phyloP scores from a whole-genome alignment of 2,888 invertebrate genomes.

The Aromia moschata region DNA sequence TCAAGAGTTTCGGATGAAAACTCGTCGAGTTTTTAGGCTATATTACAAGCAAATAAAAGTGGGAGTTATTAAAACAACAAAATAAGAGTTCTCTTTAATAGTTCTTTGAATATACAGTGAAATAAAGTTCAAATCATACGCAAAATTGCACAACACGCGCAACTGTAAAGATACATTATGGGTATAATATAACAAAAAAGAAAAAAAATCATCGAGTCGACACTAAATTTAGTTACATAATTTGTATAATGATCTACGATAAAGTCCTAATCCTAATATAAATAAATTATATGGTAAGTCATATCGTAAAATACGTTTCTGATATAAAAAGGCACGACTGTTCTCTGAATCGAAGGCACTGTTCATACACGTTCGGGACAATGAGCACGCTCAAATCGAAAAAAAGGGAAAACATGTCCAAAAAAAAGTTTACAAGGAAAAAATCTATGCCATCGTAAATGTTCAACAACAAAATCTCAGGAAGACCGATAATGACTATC shows the following conservation, averaged over 20 bases:
- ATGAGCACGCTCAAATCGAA: neutral
- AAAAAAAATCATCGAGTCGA: neutral
- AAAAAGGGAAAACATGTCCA: neutral
- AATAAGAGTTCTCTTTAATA: conserved; percentile 4
- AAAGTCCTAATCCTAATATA: conserved; percentile 16
- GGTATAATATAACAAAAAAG: conserved; percentile 4
- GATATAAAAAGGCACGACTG: conserved; percentile 18
- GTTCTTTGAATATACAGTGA: conserved; percentile 8
- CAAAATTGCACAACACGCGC: conserved; percentile 9
- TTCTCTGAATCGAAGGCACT: conserved; percentile 13
- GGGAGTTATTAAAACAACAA: neutral
- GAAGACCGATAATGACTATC: neutral
- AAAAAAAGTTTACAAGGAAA: neutral
- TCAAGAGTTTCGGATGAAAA: no score
- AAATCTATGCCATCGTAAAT: no score
- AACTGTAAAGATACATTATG: neutral
- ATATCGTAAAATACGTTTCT: conserved; percentile 13
- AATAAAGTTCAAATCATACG: neutral
- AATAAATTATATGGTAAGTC: conserved; percentile 23
- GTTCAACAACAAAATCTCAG: neutral
- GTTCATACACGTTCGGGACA: no score
- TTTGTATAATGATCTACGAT: conserved; percentile 1
- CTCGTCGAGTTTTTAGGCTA: no score
- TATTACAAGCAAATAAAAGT: no score
- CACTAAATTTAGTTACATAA: conserved; percentile 12